These are phyloP conservation scores for Echinometra lucunter DNA, from an alignment of 53 echinoderm and acorn worm species.

Conservation along the genomic window DNA sequence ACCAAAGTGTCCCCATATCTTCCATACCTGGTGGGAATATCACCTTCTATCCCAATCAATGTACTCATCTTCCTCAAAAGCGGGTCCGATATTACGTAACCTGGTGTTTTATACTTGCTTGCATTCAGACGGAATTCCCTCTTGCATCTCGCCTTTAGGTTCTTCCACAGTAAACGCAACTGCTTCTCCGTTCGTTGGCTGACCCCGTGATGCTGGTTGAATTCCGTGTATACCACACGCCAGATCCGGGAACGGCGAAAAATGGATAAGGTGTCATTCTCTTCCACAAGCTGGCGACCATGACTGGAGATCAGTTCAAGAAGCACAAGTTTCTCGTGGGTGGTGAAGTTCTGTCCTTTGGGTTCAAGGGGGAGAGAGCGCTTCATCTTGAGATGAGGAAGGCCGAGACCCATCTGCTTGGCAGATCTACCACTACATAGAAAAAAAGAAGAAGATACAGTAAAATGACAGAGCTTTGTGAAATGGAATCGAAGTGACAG, in stretches of 20 bases:
- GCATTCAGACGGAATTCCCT: conserved; percentile 59
- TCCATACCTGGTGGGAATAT: neutral
- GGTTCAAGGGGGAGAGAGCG: conserved; percentile 46
- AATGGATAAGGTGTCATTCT: conserved; percentile 46
- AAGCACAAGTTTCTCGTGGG: conserved; percentile 41
- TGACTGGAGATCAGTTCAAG: conserved; percentile 50
- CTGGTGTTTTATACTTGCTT: neutral
- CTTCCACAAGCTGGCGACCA: conserved; percentile 21
- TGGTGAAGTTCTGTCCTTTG: conserved; percentile 56
- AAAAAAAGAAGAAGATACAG: neutral
- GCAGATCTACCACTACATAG: neutral
- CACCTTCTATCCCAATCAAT: conserved; percentile 25
- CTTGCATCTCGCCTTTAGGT: conserved; percentile 59
- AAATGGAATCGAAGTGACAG: neutral
- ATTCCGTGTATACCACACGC: conserved; percentile 37
- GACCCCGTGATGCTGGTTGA: conserved; percentile 40
- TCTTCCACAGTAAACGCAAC: conserved; percentile 60
- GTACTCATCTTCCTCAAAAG: conserved; percentile 37
- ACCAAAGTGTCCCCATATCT: neutral
- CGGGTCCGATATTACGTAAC: conserved; percentile 28
- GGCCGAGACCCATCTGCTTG: neutral
- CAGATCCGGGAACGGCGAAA: conserved; percentile 50
- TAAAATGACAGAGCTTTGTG: neutral
- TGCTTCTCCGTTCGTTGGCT: conserved; percentile 58
- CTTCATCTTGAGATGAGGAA: neutral